Base-by-base conservation (phyloP, 2,888 invertebrate genomes). In the Drosophila hamatofila region DNA sequence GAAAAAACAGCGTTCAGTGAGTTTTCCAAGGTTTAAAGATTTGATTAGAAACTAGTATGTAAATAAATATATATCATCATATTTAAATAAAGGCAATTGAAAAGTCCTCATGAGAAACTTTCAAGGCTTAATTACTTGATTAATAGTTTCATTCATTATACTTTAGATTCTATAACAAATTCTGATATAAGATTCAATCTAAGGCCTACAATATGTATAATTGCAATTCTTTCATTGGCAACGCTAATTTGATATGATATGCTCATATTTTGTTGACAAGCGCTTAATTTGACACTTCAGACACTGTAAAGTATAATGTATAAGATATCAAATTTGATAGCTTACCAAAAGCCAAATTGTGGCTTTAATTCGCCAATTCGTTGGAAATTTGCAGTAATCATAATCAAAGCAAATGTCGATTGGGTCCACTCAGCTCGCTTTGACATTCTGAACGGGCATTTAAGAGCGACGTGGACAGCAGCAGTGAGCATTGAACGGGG, bases 371-470 rank as follows among this genome's bases (percentile, higher is more conserved):
- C 9, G 11, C n/a, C 30, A 18, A 30, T 18, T 49, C 2, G 21
- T 9, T 8, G 18, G 18, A 21, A 18, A 21, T 33, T 21, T 44
- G 59, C 41, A 57, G 69, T 37, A 39, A 55, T 39, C 18, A 54
- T 39, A 39, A 39, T 39, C 54, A 25, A 54, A 27, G 12, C 37
- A n/a, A 39, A 39, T 37, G 23, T 41, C 41, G 30, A 67, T 37
- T 59, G 4, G 57, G 25, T 18, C 14, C 30, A 39, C 16, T 30
- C 18, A 27, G 37, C 23, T 12, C 14, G 25, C 6, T 58, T 56
- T 75, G 75, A 44, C 75, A 75, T 62, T 58, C 61, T 57, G 60
- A 51, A 60, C 21, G n/a, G 16, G 21, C 30, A 21, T 23, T 39
- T 51, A 27, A 51, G 11, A 27, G 11, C 30, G 7, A 49, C 7